Evolutionary conservation across 64 coral and sea anemone species (phyloP).

Genomic region (Dendronephthya gigantea): DNA sequence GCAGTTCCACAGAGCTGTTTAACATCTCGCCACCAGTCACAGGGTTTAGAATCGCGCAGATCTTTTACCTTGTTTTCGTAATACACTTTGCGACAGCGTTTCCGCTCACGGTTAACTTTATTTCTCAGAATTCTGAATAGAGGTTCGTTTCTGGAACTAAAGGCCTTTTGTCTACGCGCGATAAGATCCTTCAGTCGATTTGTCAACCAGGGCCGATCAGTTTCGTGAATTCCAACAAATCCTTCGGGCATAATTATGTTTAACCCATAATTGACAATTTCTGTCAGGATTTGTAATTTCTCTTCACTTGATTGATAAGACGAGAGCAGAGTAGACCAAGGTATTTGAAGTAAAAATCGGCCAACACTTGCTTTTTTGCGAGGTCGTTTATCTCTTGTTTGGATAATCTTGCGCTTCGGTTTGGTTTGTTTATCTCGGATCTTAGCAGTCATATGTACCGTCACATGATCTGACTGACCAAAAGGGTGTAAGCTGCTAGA

Average conservation of each 20-base stretch:
- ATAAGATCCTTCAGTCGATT: constrained; percentile 24
- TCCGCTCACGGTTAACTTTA: too few species aligned
- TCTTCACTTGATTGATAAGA: constrained; percentile 3
- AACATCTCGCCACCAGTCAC: too few species aligned
- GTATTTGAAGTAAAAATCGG: background rate
- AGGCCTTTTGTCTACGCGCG: constrained; percentile 13
- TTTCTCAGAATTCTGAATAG: constrained; percentile 33
- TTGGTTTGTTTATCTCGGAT: background rate
- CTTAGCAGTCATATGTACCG: background rate
- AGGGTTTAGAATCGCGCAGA: background rate
- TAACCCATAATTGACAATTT: constrained; percentile 11
- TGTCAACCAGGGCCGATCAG: constrained; percentile 16
- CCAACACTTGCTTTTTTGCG: constrained; percentile 21
- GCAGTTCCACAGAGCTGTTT: constrained; percentile 37
- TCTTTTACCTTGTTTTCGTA: background rate
- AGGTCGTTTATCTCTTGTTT: constrained; percentile 26
- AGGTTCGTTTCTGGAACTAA: constrained; percentile 19
- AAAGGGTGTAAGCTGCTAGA: constrained; percentile 7
- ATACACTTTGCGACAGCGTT: too few species aligned
- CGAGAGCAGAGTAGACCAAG: background rate
- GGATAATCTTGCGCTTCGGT: constrained; percentile 6
- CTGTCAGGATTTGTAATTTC: background rate
- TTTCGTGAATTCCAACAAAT: constrained; percentile 13
- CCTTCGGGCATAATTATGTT: constrained; percentile 20
- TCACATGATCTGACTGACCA: constrained; percentile 35